Evolutionary conservation across 2,888 invertebrate genomes (phyloP), one percentile per base, ranked within the genome.

Genomic region (Cinara cedri): DNA sequence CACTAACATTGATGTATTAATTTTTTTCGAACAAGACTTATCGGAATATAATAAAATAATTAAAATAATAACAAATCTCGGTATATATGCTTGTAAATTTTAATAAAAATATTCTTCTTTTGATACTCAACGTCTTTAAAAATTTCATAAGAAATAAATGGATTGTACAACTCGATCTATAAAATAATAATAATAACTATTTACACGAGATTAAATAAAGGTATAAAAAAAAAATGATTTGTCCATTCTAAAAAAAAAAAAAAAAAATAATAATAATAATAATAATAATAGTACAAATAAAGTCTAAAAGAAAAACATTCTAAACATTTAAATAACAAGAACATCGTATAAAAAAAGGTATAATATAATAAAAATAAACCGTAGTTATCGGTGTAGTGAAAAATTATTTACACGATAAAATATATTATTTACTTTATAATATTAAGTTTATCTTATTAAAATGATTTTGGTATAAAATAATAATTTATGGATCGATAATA

Each of bases 311-410:
- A 78, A 78, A 78, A 78, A 78, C 78, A 78, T 78, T 78, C 68
- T 78, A 78, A 78, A 78, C 78, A 78, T 78, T 78, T 78, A 78
- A 78, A 78, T 78, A 78, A 78, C 78, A 78, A 78, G 78, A 78
- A 78, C 68, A 78, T 78, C 60, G 14, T 70, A 60, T 70, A 68
- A 76, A 78, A 68, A 68, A 68, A 68, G 51, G 6, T 24, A 63
- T 26, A n/a, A n/a, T n/a, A 72, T 49, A 63, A 75, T 76, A 60
- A 68, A 49, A 74, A 68, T 68, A 76, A 76, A 46, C 19, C 55
- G n/a, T 60, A n/a, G n/a, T n/a, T 78, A 60, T 70, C 78, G 78
- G 57, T 51, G 60, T 78, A 78, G 68, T 78, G 60, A 78, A 76
- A 68, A 60, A 74, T 60, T 55, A 66, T 70, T 46, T 78, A 78